Evolutionary conservation across 1,140 invertebrate species (phyloP).

Genomic region (Tetragnatha versicolor): DNA sequence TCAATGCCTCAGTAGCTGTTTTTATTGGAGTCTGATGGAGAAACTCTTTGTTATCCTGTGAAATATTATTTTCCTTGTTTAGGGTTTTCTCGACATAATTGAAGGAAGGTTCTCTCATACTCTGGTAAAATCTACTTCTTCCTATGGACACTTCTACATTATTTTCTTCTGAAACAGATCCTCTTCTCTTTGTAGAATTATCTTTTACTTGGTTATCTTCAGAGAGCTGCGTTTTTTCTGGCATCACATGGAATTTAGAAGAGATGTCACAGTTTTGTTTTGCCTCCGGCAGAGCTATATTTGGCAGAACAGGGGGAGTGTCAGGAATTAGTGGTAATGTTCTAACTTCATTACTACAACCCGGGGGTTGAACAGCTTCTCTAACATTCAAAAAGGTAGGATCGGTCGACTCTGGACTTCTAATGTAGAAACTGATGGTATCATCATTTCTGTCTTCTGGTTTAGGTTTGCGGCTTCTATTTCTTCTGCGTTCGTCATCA

Average conservation of each 20-base stretch:
- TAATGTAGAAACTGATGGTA: slow-evolving; percentile 40
- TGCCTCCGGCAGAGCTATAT: neutral
- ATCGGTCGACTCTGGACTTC: slow-evolving; percentile 9
- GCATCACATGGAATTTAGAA: neutral
- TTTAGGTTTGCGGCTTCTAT: slow-evolving; percentile 31
- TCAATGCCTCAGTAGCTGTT: neutral
- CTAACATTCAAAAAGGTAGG: neutral
- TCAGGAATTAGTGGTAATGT: too few relatives aligned
- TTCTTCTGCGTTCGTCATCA: slow-evolving; percentile 47
- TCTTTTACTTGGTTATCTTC: neutral
- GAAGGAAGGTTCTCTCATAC: slow-evolving; percentile 12
- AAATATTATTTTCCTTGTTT: too few relatives aligned
- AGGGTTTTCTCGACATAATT: neutral
- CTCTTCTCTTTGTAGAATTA: neutral
- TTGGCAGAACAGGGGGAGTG: neutral
- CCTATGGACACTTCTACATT: neutral
- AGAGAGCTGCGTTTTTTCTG: neutral
- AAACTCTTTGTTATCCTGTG: too few relatives aligned
- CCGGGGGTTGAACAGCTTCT: neutral
- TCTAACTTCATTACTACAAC: too few relatives aligned
- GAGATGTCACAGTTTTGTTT: neutral
- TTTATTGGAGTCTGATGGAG: too few relatives aligned
- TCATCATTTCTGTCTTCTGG: slow-evolving; percentile 28
- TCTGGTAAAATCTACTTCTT: slow-evolving; percentile 37
- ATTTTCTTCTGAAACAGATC: neutral